Conservation (phyloP, 2,113 vertebrate genomes). For the Jacana jacana region DNA sequence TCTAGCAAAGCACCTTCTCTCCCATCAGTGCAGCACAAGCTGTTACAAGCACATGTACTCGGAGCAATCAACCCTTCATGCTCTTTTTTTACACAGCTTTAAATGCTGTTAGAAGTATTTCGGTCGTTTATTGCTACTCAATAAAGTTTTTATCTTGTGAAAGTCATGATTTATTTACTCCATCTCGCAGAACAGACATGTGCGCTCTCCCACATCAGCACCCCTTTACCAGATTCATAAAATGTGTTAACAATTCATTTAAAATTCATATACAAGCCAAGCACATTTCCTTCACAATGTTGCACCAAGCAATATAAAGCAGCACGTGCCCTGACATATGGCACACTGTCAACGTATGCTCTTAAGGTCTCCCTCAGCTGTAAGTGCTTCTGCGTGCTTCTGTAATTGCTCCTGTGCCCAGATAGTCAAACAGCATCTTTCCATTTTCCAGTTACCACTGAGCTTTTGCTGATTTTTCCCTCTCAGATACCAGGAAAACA, state of each 20-base stretch:
- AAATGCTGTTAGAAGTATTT: conserved; percentile 39
- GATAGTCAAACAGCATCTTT: neutral
- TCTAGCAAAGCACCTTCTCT: neutral
- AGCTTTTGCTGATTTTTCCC: neutral
- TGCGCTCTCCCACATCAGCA: neutral
- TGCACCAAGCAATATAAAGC: neutral
- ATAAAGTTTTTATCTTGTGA: conserved; percentile 69
- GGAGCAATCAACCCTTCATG: neutral
- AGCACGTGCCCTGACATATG: conserved; percentile 1
- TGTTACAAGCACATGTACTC: neutral
- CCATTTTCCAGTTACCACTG: fast-evolving
- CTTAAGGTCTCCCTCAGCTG: neutral
- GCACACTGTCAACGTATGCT: neutral
- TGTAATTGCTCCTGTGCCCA: neutral
- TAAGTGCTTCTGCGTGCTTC: neutral
- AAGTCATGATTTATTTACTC: conserved; percentile 58
- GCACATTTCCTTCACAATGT: neutral
- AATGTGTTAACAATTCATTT: conserved; percentile 67
- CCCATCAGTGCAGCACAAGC: neutral
- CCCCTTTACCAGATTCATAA: conserved; percentile 63
- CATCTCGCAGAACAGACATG: neutral
- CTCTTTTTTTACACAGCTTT: conserved; percentile 34
- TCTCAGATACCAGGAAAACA: neutral
- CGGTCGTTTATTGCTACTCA: conserved; percentile 60
- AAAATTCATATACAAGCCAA: conserved; percentile 20